These are phyloP conservation scores for Oligia fasciuncula DNA, from an alignment of 2,888 invertebrate species.

Conservation along the genomic window DNA sequence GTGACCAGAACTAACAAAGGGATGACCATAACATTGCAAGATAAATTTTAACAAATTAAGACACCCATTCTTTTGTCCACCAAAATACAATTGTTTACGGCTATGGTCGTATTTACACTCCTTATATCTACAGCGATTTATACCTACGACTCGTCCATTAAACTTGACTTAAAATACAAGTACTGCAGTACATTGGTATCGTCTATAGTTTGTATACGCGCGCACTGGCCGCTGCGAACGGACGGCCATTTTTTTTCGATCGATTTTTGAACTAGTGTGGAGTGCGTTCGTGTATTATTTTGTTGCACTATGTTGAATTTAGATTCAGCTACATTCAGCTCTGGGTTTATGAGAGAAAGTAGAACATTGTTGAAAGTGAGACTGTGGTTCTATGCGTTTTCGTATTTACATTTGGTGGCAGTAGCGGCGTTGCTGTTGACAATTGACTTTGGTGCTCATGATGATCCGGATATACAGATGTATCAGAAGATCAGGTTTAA, in stretches of 20 bases:
- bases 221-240: conserved; percentile 30
- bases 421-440: conserved; percentile 72
- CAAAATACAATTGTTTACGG: conserved; percentile 19
- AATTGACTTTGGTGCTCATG: conserved; percentile 77
- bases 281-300: conserved; percentile 7
- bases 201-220: conserved; percentile 56
- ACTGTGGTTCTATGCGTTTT: conserved; percentile 73
- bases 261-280: conserved; percentile 4
- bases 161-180: conserved; percentile 58
- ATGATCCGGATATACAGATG: conserved; percentile 74
- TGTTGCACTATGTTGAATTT: conserved; percentile 67
- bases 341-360: conserved; percentile 70
- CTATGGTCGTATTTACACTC: conserved; percentile 39
- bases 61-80: background rate
- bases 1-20: background rate
- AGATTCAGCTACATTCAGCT: conserved; percentile 60
- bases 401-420: conserved; percentile 72
- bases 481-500: conserved; percentile 80
- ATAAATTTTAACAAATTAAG: conserved; percentile 1
- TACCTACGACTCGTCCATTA: conserved; percentile 59
- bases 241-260: conserved; percentile 13
- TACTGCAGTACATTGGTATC: conserved; percentile 59
- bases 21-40: conserved; percentile 19
- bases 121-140: conserved; percentile 60
- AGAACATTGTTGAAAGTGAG: conserved; percentile 75